Base-by-base conservation (phyloP, 2,888 invertebrate species). In the Drosophila merina region DNA sequence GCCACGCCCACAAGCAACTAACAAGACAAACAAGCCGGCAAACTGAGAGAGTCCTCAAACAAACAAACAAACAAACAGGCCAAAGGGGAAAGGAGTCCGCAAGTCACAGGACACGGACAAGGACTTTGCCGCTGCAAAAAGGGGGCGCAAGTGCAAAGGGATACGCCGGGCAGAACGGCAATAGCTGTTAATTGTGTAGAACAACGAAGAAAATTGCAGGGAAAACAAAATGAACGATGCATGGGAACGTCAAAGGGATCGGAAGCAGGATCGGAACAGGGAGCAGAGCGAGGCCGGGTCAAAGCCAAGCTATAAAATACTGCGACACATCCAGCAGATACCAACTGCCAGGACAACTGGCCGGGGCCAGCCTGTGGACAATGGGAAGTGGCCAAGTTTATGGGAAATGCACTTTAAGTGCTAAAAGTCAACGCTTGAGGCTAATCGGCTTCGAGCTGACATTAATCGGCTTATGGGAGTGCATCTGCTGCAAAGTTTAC, bases 171-270 rank as follows among this genome's bases (percentile, higher is more conserved):
- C 20, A 10, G 8, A 26, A 50, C 45, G 58, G 71, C 76, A 77
- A 80, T 74, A 76, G 77, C 86, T 84, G 84, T 76, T 84, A 84
- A 84, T 84, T 86, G 84, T 84, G 84, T 84, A 83, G 79, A 86
- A 83, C 84, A 86, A 75, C 72, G 72, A 81, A 79, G 84, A 79
- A 71, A 86, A 79, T 84, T 86, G 84, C 77, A 80, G 77, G 71
- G 86, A 86, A 84, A 84, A 86, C 80, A 86, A 83, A 83, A 78
- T 77, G 76, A 74, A 76, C 74, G 77, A 67, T 77, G 76, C 69
- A 73, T 59, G 68, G 51, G 63, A 58, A 76, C 79, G 75, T 85
- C 81, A 76, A 75, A 74, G 57, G 66, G 70, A 68, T 58, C 59
- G 60, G 45, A 26, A 45, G 33, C 33, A 54, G 63, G 76, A 47